phyloP scores from a whole-genome alignment of 1,140 invertebrate genomes.

The Hylyphantes graminicola region DNA sequence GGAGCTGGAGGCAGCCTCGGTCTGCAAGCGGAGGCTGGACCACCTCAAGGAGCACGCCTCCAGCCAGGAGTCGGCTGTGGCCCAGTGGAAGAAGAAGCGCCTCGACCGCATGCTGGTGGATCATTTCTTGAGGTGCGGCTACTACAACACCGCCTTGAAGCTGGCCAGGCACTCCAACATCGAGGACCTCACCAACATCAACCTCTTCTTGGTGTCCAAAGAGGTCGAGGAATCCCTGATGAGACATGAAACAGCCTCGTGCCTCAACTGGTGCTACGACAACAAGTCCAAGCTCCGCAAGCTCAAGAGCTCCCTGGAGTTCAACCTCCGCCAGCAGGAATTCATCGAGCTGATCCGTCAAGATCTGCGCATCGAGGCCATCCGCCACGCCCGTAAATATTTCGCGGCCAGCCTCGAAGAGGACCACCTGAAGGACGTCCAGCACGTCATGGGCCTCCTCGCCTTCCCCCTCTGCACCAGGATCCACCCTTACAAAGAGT shows the following conservation, averaged over 20 bases:
- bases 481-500: slow-evolving; percentile 76
- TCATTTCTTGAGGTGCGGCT: slow-evolving; percentile 94
- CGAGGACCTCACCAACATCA: slow-evolving; percentile 87
- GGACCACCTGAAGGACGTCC: slow-evolving; percentile 86
- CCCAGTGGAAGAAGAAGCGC: slow-evolving; percentile 83
- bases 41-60: slow-evolving; percentile 82
- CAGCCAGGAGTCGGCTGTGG: slow-evolving; percentile 73
- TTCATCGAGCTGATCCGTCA: slow-evolving; percentile 93
- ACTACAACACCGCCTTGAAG: slow-evolving; percentile 89
- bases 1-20: slow-evolving; percentile 86
- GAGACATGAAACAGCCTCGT: slow-evolving; percentile 85
- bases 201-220: slow-evolving; percentile 88
- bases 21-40: slow-evolving; percentile 89
- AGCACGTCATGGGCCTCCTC: slow-evolving; percentile 93
- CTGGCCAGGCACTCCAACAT: slow-evolving; percentile 85
- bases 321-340: slow-evolving; percentile 93
- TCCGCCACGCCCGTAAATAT: slow-evolving; percentile 93
- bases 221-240: slow-evolving; percentile 81
- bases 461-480: slow-evolving; percentile 86
- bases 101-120: slow-evolving; percentile 96
- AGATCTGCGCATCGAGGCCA: slow-evolving; percentile 88
- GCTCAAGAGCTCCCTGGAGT: slow-evolving; percentile 78
- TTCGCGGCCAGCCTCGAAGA: slow-evolving; percentile 84
- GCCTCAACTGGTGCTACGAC: slow-evolving; percentile 96
- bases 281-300: slow-evolving; percentile 96